Percentiles rank a stretch among this genome's conserved stretches.
Conservation (phyloP, 2,888 invertebrate genomes). For the Nymphalis polychloros region DNA sequence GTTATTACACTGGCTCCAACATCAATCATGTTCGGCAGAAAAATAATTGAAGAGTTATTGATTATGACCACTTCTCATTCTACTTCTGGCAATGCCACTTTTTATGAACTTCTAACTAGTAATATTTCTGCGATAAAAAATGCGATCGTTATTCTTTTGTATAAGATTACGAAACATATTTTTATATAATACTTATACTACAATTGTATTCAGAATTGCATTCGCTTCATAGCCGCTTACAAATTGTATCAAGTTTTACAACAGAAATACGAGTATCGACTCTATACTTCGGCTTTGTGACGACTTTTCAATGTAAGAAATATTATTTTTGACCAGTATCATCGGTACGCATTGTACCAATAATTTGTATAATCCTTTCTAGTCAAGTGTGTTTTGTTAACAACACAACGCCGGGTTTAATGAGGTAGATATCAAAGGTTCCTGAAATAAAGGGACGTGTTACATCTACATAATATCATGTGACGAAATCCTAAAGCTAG, state of each 20-base stretch:
- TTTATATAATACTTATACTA: background rate
- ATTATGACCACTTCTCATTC: no score
- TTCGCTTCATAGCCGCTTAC: conserved; percentile 2
- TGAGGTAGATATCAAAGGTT: conserved; percentile 10
- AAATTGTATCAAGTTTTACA: conserved; percentile 9
- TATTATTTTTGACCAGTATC: background rate
- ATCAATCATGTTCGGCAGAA: no score
- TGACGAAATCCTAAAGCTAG: background rate
- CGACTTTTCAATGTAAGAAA: background rate
- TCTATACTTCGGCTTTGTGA: conserved; percentile 2
- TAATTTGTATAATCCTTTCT: background rate
- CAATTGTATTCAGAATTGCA: background rate
- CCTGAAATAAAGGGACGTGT: conserved; percentile 6
- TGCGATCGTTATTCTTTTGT: no score
- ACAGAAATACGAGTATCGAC: conserved; percentile 1
- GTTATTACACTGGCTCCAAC: no score
- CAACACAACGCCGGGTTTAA: background rate
- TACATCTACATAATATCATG: background rate
- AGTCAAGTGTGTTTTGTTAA: conserved; percentile 1
- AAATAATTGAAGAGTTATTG: no score
- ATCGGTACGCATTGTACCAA: no score
- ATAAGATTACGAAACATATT: no score
- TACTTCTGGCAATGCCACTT: no score
- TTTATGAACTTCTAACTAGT: no score
- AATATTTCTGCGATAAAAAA: no score